Base-by-base conservation (phyloP, 2,888 invertebrate genomes). In the Nymphalis urticae region DNA sequence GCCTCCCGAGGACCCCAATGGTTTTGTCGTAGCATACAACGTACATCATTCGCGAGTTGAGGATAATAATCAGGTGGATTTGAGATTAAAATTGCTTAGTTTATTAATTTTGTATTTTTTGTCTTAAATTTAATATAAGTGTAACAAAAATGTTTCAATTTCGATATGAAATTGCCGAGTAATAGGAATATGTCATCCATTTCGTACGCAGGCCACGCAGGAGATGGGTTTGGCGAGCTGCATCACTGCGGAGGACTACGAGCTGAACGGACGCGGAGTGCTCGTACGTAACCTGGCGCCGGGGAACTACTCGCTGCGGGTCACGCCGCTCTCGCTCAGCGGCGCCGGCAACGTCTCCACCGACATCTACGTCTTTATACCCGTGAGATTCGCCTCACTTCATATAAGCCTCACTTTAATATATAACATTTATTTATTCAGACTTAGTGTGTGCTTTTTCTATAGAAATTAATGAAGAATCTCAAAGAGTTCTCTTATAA, bases 1-100 rank as follows among this genome's bases (percentile, higher is more conserved):
- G 3, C 95, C 96, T 75, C 98, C 99, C 0, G 77, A 82, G 27
- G 90, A 95, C 72, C 98, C 99, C 0, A 99, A 99, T 85, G 98
- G 99, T 2, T 94, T 96, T 70, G 95, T 98, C 59, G 94, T 97
- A 54, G 95, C 96, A 0, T 99, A 98, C 87, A 94, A 95, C 72
- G 95, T 98, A 64, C 94, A 95, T 75, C 97, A 96, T 81, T 94
- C 94, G 72, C 93, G 94, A 64, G 91, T 95, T 36, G 96, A 96
- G 69, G 94, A 95, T 9, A 82, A 77, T 50, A 79, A 75, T 42
- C 85, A 85, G 85, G 90, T 89, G 66, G 8, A 69, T 69, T 13
- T 16, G 7, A 17, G 17, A n/a, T 8, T 56, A 32, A 17, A 32
- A 16, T 27, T 6, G 17, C 10, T 10, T 50, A 19, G 3, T n/a